Base-by-base conservation (phyloP, 2,797 vertebrate genomes). In the Pelobates cultripes region DNA sequence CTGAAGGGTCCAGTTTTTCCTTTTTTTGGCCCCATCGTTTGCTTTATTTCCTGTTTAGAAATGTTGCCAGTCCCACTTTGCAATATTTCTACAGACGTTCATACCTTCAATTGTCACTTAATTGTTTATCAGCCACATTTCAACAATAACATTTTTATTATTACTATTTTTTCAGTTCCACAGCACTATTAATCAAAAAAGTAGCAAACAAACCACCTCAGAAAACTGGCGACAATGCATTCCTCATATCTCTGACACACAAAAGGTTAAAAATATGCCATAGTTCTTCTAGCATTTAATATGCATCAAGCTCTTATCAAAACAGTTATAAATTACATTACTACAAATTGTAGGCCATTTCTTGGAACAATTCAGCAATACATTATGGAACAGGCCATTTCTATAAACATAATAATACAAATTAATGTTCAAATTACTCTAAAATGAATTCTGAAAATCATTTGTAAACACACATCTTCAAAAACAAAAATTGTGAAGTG, bases 391-490 rank as follows among this genome's bases (percentile, higher is more conserved):
- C 45, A 60, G 41, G 13, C 51, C 41, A 73, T 78, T 82, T 60
- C 69, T 73, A 68, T 68, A 61, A 73, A 44, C 17, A 73, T 45
- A 60, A 73, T 45, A 60, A 45, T 78, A 66, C n/a, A 71, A 70
- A 76, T 81, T 64, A 71, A 64, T 55, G 43, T 71, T 64, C 17
- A 77, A 77, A 66, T 77, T 14, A 72, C 47, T 70, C 10, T 55
- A 40, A 64, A 76, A 81, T 14, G n/a, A 41, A 43, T 64, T 82
- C 40, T 28, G 7, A 82, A 66, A 76, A 70, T 69, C 42, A 17
- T 71, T 53, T 70, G 73, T 41, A 51, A 70, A 81, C 40, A 42
- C 41, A 17, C 9, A 17, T 43, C 28, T 74, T n/a, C 67, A 74
- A 74, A 43, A 4, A 4, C 60, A 61, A n/a, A 63, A 6, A n/a